Base-by-base conservation (phyloP, 2,888 invertebrate genomes). In the Agonopterix heracliana region DNA sequence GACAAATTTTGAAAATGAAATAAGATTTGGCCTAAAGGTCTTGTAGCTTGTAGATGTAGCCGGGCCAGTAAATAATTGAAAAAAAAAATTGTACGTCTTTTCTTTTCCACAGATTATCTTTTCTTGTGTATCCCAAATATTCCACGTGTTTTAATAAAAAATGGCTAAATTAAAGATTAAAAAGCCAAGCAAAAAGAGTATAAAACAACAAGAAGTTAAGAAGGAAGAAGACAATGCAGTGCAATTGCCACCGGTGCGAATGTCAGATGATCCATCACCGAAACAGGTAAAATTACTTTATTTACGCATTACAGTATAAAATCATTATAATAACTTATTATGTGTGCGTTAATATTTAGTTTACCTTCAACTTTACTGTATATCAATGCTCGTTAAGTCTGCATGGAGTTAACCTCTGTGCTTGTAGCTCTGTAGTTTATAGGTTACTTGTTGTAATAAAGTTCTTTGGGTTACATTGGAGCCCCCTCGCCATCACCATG, bases 241-340 rank as follows among this genome's bases (percentile, higher is more conserved):
- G 9, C 54, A 66, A 10, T 62, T 88, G 45, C 92, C 93, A 8
- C 75, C 92, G 3, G 90, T 91, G 51, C 88, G 95, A 66, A 85
- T 89, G 65, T 95, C 95, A 0, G 94, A 95, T 73, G 95, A 94
- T 63, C 92, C 92, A 1, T 61, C 90, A 44, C 90, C 91, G 0
- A 94, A 91, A 80, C 94, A 92, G 90, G 95, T 94, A 54, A 12
- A 44, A 8, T 26, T 7, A 7, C 7, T 36, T 41, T 40, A 44
- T 17, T 10, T 26, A 43, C 17, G 42, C 34, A n/a, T 13, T 17
- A 47, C 48, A 45, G 42, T 41, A 13, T n/a, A 26, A 9, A 3
- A 17, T n/a, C 34, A 2, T 12, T 41, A 9, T 3, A 7, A 34
- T 26, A 1, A 14, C 10, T 44, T 26, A 44, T 3, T 26, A 11